Base-by-base conservation (phyloP, 2,888 invertebrate species). In the Orgyia antiqua region DNA sequence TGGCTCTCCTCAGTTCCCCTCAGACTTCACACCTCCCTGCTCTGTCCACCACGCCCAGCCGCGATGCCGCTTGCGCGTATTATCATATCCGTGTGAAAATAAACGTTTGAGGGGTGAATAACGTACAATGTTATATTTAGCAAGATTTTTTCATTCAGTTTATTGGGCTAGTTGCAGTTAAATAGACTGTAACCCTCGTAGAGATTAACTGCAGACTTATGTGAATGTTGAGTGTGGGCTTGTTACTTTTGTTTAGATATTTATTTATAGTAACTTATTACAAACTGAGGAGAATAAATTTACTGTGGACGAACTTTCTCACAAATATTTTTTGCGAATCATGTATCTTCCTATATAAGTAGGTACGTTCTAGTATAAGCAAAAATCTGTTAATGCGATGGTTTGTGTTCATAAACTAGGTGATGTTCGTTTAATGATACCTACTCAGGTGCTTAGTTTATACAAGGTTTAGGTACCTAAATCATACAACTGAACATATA, bases 81-180 rank as follows among this genome's bases (percentile, higher is more conserved):
- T 68, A 69, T 62, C 67, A 67, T 58, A 63, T 57, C 68, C 82
- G 82, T 83, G 83, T 77, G 83, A 82, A 82, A 69, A 51, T 60
- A 56, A 53, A 43, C 36, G 41, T 51, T 54, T 56, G 64, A 74
- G 69, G 82, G 82, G 79, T 66, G 68, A 64, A 59, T 51, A 58
- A 52, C 43, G 61, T 68, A 78, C 71, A 76, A 75, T 72, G 67
- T 62, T 57, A 60, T 68, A 70, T 75, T 70, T 69, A 68, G 68
- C 54, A 64, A 62, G 73, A 71, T 76, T 79, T 76, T 74, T 77
- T 71, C 63, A 59, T 68, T 54, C 52, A 41, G 51, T 78, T 74
- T 62, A 59, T 68, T 55, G 49, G 42, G 54, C 54, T 73, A 71
- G 70, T 72, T 69, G 52, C 48, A 66, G 66, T 74, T 73, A 74